phyloP scores from a whole-genome alignment of 1,140 invertebrate species.

The Drosophila nebulosa region DNA sequence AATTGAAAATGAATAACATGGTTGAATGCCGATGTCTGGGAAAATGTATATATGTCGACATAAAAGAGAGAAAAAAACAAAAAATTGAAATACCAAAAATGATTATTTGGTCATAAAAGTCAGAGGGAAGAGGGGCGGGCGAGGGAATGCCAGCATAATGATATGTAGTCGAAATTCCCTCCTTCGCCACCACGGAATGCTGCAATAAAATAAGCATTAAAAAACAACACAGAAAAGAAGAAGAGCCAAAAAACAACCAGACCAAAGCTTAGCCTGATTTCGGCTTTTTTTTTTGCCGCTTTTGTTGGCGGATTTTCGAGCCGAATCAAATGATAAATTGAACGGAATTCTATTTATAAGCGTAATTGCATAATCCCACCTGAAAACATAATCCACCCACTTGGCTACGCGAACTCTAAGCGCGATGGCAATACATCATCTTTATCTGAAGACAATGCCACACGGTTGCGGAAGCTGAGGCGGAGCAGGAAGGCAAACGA shows the following conservation, averaged over 20 bases:
- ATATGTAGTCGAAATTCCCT: background rate
- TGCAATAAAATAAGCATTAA: background rate
- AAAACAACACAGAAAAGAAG: background rate
- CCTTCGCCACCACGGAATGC: background rate
- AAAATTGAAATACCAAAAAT: slow-evolving; percentile 22
- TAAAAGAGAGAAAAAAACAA: slow-evolving; percentile 32
- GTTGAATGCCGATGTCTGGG: slow-evolving; percentile 29
- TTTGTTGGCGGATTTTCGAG: slow-evolving; percentile 12
- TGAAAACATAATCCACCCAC: slow-evolving; percentile 79
- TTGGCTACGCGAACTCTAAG: slow-evolving; percentile 50
- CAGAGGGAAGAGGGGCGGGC: background rate
- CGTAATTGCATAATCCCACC: slow-evolving; percentile 76
- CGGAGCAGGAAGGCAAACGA: background rate
- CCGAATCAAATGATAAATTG: slow-evolving; percentile 60
- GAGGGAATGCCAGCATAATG: background rate
- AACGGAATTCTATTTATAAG: slow-evolving; percentile 72
- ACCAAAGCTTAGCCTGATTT: background rate
- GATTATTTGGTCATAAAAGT: slow-evolving; percentile 61
- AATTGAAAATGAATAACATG: slow-evolving; percentile 73
- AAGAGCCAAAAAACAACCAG: background rate
- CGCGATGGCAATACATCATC: slow-evolving; percentile 66
- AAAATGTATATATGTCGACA: slow-evolving; percentile 56
- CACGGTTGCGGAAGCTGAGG: slow-evolving; percentile 27
- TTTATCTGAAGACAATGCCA: slow-evolving; percentile 56
- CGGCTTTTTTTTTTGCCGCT: background rate